phyloP scores from a whole-genome alignment of 2,113 vertebrate genomes.

The Castor canadensis region DNA sequence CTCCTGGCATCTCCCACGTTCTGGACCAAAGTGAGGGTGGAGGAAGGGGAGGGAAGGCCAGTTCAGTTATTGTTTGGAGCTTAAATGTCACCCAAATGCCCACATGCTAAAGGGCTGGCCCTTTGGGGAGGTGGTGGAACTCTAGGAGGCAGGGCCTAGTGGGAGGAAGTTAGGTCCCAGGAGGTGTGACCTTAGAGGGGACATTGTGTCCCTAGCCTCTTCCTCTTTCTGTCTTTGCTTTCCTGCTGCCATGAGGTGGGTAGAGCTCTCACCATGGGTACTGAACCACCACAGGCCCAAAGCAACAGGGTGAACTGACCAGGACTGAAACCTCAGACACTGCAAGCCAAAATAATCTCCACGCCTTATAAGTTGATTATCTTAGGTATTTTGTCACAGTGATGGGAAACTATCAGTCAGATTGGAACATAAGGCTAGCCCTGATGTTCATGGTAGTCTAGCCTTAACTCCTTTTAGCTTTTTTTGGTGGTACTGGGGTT shows the following conservation, averaged over 20 bases:
- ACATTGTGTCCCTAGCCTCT: neutral
- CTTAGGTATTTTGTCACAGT: neutral
- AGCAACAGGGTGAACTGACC: neutral
- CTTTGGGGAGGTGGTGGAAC: neutral
- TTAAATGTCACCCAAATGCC: neutral
- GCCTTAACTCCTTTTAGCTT: too few relatives aligned
- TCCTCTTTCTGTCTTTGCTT: neutral
- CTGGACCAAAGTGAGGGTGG: neutral
- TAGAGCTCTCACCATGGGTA: too few relatives aligned
- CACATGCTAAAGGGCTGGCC: neutral
- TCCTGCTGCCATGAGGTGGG: neutral
- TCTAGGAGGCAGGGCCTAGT: neutral
- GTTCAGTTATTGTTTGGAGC: neutral
- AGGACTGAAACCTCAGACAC: neutral
- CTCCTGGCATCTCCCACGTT: neutral
- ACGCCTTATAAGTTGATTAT: neutral
- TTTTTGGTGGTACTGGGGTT: too few relatives aligned
- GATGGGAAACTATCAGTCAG: neutral
- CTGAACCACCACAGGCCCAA: neutral
- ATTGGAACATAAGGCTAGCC: neutral
- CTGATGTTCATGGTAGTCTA: neutral
- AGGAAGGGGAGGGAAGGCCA: fast-evolving
- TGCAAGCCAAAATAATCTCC: neutral
- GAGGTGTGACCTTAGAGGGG: neutral
- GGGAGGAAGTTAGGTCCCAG: neutral